phyloP scores from a whole-genome alignment of 2,113 vertebrate genomes.

The Oenanthe oenanthe region DNA sequence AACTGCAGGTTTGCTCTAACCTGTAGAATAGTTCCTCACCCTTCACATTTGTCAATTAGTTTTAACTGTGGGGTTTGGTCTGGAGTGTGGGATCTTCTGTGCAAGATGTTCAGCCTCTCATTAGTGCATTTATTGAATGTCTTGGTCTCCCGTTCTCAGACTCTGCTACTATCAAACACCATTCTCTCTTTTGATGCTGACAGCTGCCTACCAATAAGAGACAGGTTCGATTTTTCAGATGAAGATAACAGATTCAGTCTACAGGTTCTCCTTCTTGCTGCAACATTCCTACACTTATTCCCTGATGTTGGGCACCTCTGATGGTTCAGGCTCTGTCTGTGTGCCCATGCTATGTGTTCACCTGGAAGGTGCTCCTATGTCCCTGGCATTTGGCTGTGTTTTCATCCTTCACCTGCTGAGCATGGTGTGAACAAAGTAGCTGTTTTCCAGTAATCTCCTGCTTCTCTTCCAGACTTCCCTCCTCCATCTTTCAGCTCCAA shows the following conservation, averaged over 20 bases:
- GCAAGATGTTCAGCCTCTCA: background rate
- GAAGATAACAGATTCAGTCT: background rate
- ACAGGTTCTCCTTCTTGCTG: background rate
- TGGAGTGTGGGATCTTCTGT: background rate
- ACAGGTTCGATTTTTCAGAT: background rate
- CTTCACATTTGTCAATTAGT: background rate
- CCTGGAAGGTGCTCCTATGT: accelerated
- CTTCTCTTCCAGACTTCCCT: background rate
- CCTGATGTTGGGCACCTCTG: accelerated
- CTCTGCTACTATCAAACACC: background rate
- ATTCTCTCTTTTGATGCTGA: background rate
- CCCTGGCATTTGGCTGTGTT: accelerated
- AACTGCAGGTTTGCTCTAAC: background rate
- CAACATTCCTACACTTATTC: accelerated
- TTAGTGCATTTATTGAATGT: background rate
- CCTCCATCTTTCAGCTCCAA: background rate
- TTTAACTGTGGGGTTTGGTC: background rate
- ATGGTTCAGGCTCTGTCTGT: accelerated
- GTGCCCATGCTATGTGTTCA: accelerated
- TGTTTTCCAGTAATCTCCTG: background rate
- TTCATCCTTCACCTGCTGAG: background rate
- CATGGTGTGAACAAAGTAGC: accelerated
- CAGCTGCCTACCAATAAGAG: background rate
- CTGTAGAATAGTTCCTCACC: background rate
- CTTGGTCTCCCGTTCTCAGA: background rate